Conservation (phyloP, 2,797 vertebrate species). For the Megaceryle alcyon region DNA sequence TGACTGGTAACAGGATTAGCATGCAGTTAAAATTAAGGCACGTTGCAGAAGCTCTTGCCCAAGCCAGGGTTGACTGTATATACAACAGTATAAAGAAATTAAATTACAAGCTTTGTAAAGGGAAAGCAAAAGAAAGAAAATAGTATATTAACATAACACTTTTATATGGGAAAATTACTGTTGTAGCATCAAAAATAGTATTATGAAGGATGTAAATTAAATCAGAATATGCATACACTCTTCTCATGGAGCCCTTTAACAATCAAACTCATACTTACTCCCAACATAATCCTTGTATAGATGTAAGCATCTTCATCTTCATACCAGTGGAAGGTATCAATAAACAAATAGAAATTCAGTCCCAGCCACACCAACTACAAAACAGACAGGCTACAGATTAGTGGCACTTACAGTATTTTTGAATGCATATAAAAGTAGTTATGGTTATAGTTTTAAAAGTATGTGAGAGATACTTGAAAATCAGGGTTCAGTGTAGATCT, state of each 20-base stretch:
- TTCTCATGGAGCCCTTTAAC: background rate
- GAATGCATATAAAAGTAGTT: background rate
- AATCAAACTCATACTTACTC: slow-evolving; percentile 77
- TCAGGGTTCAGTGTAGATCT: background rate
- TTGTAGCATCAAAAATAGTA: background rate
- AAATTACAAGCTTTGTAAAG: slow-evolving; percentile 18
- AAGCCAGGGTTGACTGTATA: slow-evolving; percentile 80
- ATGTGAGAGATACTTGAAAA: slow-evolving; percentile 9
- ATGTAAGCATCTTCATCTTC: slow-evolving; percentile 78
- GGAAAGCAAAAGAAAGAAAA: background rate
- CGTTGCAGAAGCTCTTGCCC: slow-evolving; percentile 83
- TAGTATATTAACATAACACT: background rate
- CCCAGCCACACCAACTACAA: slow-evolving; percentile 80
- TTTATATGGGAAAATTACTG: background rate
- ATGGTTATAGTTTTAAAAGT: background rate
- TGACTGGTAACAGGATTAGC: slow-evolving; percentile 83
- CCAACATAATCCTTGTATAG: slow-evolving; percentile 82
- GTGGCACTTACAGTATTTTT: background rate
- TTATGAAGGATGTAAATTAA: background rate
- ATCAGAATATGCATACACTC: background rate
- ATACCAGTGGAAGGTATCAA: slow-evolving; percentile 80
- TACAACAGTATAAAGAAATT: slow-evolving; percentile 54
- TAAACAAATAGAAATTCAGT: slow-evolving; percentile 81
- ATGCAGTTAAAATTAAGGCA: slow-evolving; percentile 86
- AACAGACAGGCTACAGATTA: slow-evolving; percentile 32